Evolutionary conservation across 2,113 vertebrate genomes (phyloP), one percentile per base, ranked within the genome.

Genomic region (Trochalopteron elliotii): DNA sequence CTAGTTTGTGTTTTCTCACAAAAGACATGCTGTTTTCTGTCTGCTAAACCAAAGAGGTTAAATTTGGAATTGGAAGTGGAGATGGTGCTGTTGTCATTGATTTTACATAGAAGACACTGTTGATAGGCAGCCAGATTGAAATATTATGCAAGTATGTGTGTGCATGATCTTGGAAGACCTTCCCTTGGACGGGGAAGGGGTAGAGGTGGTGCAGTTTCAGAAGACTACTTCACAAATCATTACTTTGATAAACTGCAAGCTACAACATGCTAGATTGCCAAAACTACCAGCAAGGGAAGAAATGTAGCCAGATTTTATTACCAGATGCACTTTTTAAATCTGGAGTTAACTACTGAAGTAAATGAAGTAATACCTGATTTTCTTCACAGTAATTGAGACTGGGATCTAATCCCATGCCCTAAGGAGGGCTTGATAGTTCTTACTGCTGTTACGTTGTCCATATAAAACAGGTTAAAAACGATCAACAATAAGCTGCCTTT

Each of bases 341-440:
- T 68, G 56, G 18, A 83, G 71, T 49, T 86, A 95, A 94, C 90
- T 93, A 63, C 5, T 83, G 71, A 92, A 93, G 82, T 92, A 86
- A 95, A 89, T 2, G 3, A 81, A 93, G 83, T 90, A 90, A 75
- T 86, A 96, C 76, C 44, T 92, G 64, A 71, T 92, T 93, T 96
- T 92, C 52, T 87, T 86, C 72, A 91, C 45, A 64, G 83, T 88
- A 75, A 71, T 44, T 86, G 88, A 89, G 76, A 83, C 31, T 39
- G 37, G 60, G 65, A 86, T 90, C 85, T 93, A 90, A 92, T 81
- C 56, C 83, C n/a, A n/a, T 75, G 76, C 55, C 87, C 68, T 37
- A 68, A 92, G 52, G 83, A 96, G 42, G 65, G 42, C 60, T 44
- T 89, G 94, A 39, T 71, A 71, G 64, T 56, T 94, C 59, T 77